A percentile compares a stretch with the other conserved stretches of the same genome.
Evolutionary conservation across 2,888 invertebrate species (phyloP).

Genomic region (Yponomeuta cagnagella): DNA sequence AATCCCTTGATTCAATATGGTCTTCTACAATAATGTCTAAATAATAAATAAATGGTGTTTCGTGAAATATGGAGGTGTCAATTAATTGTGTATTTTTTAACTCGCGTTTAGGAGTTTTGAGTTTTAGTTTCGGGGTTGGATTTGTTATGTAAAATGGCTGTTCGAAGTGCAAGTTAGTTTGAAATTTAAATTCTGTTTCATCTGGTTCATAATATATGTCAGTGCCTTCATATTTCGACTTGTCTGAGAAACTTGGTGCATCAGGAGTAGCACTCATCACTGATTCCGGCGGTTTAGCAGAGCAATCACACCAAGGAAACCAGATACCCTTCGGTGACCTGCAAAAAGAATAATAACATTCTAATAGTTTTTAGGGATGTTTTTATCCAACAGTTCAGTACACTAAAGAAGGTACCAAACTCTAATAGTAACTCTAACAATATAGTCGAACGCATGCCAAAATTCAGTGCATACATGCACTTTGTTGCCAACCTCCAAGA

Average conservation of each 20-base stretch:
- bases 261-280: not conserved
- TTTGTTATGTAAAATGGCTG: not conserved
- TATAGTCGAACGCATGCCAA: too few species aligned
- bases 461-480: too few species aligned
- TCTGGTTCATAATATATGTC: constrained; percentile 5
- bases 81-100: not conserved
- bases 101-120: constrained; percentile 4
- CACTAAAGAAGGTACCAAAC: too few species aligned
- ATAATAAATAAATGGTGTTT: not conserved
- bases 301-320: not conserved
- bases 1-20: constrained; percentile 21
- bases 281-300: not conserved
- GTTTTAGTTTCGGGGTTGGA: not conserved
- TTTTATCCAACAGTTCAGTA: too few species aligned
- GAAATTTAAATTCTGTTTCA: not conserved
- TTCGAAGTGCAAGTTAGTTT: not conserved
- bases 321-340: not conserved
- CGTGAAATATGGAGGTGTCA: not conserved
- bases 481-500: too few species aligned
- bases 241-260: not conserved
- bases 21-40: constrained; percentile 9
- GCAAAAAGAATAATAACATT: not conserved
- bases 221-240: not conserved
- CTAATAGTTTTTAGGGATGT: too few species aligned
- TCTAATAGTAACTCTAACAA: too few species aligned